A percentile compares a stretch with the other conserved stretches of the same genome.
Conservation (phyloP, 1,140 invertebrate species). For the Scaptomyza pallida region DNA sequence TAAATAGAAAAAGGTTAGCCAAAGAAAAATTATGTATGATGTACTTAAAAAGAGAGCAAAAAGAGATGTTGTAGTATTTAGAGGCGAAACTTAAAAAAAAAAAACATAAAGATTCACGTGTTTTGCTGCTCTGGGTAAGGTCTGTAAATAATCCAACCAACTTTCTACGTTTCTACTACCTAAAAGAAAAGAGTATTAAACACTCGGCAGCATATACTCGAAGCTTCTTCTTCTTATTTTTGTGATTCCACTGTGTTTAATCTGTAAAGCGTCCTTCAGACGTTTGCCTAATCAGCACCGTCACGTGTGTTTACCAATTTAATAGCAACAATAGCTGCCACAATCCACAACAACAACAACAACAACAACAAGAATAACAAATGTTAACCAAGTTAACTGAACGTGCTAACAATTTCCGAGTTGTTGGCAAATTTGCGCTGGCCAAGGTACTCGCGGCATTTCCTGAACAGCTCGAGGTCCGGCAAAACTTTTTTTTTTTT, state of each 20-base stretch:
- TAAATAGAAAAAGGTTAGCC: not conserved
- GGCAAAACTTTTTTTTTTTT: slow-evolving; percentile 31
- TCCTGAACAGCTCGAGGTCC: slow-evolving; percentile 37
- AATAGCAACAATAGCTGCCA: slow-evolving; percentile 18
- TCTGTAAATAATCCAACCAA: no score
- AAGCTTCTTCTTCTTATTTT: slow-evolving; percentile 2
- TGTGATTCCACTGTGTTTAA: slow-evolving; percentile 6
- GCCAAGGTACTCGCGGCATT: slow-evolving; percentile 69
- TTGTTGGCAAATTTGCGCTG: slow-evolving; percentile 52
- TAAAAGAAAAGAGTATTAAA: slow-evolving; percentile 7
- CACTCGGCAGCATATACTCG: not conserved
- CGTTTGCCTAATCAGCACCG: slow-evolving; percentile 36
- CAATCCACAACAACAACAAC: slow-evolving; percentile 10
- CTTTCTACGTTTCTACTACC: no score
- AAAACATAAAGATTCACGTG: no score
- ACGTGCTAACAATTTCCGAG: slow-evolving; percentile 80
- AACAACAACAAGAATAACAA: slow-evolving; percentile 18
- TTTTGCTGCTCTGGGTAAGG: no score
- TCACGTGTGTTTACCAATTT: slow-evolving; percentile 46
- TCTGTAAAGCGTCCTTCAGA: slow-evolving; percentile 24
- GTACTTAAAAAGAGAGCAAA: not conserved
- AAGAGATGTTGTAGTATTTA: not conserved
- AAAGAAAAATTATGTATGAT: not conserved
- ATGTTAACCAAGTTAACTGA: slow-evolving; percentile 64
- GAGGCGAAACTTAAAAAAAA: no score